Percentiles rank a stretch among this genome's conserved stretches.
Conservation (phyloP, 2,113 vertebrate genomes). For the Tragelaphus strepsiceros region DNA sequence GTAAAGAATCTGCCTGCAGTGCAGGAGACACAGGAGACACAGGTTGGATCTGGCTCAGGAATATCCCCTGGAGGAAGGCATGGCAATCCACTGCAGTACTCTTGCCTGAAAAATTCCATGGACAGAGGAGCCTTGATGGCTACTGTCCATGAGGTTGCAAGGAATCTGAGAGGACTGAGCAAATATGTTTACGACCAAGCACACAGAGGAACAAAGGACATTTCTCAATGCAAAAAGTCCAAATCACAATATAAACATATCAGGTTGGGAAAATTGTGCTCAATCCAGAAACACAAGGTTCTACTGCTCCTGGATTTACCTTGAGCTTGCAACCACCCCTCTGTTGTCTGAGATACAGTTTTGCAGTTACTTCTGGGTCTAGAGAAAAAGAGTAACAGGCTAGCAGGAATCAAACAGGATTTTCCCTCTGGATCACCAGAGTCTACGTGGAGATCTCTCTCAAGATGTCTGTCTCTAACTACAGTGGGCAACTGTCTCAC, state of each 20-base stretch:
- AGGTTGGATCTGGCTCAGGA: neutral
- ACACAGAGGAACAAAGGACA: neutral
- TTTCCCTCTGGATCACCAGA: neutral
- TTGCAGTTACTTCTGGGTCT: neutral
- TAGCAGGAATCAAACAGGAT: neutral
- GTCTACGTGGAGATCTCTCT: rapidly evolving
- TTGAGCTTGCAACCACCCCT: neutral
- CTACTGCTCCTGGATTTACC: neutral
- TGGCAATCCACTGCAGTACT: neutral
- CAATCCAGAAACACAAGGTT: neutral
- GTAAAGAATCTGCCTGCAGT: neutral
- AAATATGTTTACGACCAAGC: rapidly evolving
- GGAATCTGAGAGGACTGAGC: neutral
- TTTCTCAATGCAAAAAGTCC: neutral
- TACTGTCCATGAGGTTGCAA: neutral
- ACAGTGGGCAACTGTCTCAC: neutral
- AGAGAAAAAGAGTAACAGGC: neutral
- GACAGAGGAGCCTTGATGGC: neutral
- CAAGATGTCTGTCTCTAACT: neutral
- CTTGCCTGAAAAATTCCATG: neutral
- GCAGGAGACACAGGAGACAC: neutral
- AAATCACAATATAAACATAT: neutral
- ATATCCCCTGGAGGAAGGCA: neutral
- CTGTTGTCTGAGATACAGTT: neutral
- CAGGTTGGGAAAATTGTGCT: neutral